Evolutionary conservation across 2,113 vertebrate genomes (phyloP), one percentile per base, ranked within the genome.

Genomic region (Nettapus auritus): DNA sequence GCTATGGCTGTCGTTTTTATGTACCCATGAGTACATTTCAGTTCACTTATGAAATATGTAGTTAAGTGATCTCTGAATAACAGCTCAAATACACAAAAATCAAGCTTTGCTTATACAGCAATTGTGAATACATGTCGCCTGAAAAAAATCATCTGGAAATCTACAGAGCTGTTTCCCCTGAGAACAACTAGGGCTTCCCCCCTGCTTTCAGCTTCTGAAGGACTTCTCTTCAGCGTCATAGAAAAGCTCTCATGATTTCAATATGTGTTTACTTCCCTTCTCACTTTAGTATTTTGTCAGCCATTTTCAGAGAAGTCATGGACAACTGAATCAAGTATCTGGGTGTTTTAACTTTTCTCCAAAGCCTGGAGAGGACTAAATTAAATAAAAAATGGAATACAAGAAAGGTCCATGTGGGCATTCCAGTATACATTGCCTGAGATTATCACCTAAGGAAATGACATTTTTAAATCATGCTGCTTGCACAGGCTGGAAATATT

Each of bases 201-300:
- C 52, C 20, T 31, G 7, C 23, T 67, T 84, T 50, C 64, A 44
- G 16, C 13, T 55, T 13, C 2, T 38, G 22, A 33, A 8, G 11
- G 11, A 34, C 3, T 42, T 62, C 9, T 17, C 42, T 40, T 82
- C 3, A 60, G 29, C 38, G 73, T 79, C 46, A 50, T 1, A 56
- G 36, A 68, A 42, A 60, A 5, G 4, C 14, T 40, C 34, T 34
- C 14, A 13, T 9, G 14, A 60, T 40, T 69, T n/a, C 55, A 44
- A 8, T 33, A n/a, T 11, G 0, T 50, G 0, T 50, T 23, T 13
- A 11, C 5, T 62, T 84, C 33, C 17, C 29, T 38, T 53, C 29
- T 25, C 33, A 69, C 23, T 42, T 55, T 38, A 75, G 20, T 74
- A 73, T 60, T 79, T 31, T 46, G 14, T 11, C 3, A 2, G 66